phyloP scores from a whole-genome alignment of 2,888 invertebrate genomes.

The Hydrotaea diabolus region DNA sequence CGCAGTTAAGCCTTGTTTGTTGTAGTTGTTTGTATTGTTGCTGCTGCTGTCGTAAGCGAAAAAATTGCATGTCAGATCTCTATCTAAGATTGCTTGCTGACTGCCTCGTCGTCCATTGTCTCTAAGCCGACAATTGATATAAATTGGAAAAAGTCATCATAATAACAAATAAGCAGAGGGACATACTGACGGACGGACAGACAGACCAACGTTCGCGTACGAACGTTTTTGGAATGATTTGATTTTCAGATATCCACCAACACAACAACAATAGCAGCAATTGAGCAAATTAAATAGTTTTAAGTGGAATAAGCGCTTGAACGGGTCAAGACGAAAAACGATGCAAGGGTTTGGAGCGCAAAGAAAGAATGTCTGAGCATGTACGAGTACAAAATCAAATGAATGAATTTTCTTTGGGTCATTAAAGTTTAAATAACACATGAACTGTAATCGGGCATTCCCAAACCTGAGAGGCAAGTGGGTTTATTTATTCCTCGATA shows the following conservation, averaged over 20 bases:
- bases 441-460: too few relatives aligned
- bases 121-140: slow-evolving; percentile 34
- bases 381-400: too few relatives aligned
- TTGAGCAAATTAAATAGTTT: slow-evolving; percentile 19
- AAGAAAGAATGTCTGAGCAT: too few relatives aligned
- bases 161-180: too few relatives aligned
- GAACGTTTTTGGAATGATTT: too few relatives aligned
- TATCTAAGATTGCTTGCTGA: slow-evolving; percentile 7
- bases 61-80: slow-evolving; percentile 6
- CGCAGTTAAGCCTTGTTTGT: too few relatives aligned
- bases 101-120: slow-evolving; percentile 9
- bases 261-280: background rate
- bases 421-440: background rate
- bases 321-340: background rate
- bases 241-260: background rate
- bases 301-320: background rate
- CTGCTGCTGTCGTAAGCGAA: background rate
- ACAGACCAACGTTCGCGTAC: too few relatives aligned
- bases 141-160: background rate
- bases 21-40: too few relatives aligned
- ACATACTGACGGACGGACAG: too few relatives aligned
- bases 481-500: too few relatives aligned
- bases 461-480: too few relatives aligned
- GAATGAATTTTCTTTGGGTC: background rate
- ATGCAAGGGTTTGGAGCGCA: background rate